Evolutionary conservation across 1,140 invertebrate genomes (phyloP), one percentile per base, ranked within the genome.

Genomic region (Drosophila orosa): DNA sequence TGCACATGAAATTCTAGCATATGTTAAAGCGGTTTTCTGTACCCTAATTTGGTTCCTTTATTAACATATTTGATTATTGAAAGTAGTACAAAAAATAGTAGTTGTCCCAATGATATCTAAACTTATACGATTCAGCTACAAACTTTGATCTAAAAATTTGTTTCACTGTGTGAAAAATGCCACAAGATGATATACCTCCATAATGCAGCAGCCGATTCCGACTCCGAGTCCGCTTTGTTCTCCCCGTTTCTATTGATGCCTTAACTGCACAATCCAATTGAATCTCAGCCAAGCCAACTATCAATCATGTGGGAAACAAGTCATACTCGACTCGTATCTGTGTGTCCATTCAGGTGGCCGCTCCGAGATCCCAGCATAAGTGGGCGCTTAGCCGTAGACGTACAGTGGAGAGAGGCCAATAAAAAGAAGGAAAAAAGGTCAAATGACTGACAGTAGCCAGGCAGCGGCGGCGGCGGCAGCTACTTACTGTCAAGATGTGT

Each of bases 401-500:
- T 47, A 61, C 50, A n/a, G 47, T 25, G 33, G 62, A 50, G 39
- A 54, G 61, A 68, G 45, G 40, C 57, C 78, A 55, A 82, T 77
- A 86, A 58, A 76, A 55, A 56, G 29, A 63, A 45, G 57, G 48
- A 66, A 87, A 86, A 87, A 86, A 87, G 83, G 83, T 87, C 84
- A 86, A 83, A 48, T 61, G 61, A 63, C 77, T 77, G 79, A 61
- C 83, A 82, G 76, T 80, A 83, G 83, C 52, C 83, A 61, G 54
- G 56, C 68, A 45, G 47, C 47, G 33, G 31, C 19, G 27, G 27
- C 79, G 24, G 59, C 68, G 56, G 72, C 84, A 80, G 84, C 84
- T 87, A 87, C 84, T 87, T 87, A 87, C 77, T 87, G 84, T 87
- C 83, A 84, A 84, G 84, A 78, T 76, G 76, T 87, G 83, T 87